Conservation (phyloP, 1,140 invertebrate species). For the Colletes gigas region DNA sequence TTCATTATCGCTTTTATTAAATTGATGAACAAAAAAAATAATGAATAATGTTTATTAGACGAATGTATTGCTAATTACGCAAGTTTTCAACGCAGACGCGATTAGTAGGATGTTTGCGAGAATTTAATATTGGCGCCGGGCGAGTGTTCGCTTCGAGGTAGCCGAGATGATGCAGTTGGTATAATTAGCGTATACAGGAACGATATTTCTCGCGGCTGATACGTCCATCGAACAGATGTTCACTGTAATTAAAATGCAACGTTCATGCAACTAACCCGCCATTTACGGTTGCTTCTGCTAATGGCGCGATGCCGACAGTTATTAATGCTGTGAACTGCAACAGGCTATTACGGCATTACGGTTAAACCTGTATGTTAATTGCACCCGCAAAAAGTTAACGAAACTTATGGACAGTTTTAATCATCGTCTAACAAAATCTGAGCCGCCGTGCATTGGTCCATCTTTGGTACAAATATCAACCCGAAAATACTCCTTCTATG, state of each 20-base stretch:
- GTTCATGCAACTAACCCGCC: conserved; percentile 54
- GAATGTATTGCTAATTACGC: conserved; percentile 37
- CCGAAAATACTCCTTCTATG: too few relatives aligned
- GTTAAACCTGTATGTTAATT: conserved; percentile 58
- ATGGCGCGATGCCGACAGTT: conserved; percentile 64
- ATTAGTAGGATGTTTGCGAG: conserved; percentile 36
- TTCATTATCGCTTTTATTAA: too few relatives aligned
- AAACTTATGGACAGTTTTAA: conserved; percentile 55
- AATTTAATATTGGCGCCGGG: conserved; percentile 55
- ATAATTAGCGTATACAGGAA: conserved; percentile 61
- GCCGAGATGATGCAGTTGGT: conserved; percentile 53
- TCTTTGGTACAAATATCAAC: too few relatives aligned
- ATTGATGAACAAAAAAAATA: too few relatives aligned
- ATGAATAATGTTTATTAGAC: too few relatives aligned
- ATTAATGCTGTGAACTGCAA: conserved; percentile 64
- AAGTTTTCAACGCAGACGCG: conserved; percentile 25
- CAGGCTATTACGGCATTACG: conserved; percentile 60
- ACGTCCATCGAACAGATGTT: conserved; percentile 66
- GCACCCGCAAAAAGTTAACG: conserved; percentile 53
- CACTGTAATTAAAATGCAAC: conserved; percentile 66
- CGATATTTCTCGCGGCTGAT: conserved; percentile 62
- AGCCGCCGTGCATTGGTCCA: too few relatives aligned
- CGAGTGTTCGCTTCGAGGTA: conserved; percentile 28
- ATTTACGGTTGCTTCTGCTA: conserved; percentile 61
- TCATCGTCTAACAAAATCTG: neutral